A percentile compares a stretch with the other conserved stretches of the same genome.
Evolutionary conservation across 2,113 vertebrate genomes (phyloP).

Genomic region (Malaclemys terrapin): DNA sequence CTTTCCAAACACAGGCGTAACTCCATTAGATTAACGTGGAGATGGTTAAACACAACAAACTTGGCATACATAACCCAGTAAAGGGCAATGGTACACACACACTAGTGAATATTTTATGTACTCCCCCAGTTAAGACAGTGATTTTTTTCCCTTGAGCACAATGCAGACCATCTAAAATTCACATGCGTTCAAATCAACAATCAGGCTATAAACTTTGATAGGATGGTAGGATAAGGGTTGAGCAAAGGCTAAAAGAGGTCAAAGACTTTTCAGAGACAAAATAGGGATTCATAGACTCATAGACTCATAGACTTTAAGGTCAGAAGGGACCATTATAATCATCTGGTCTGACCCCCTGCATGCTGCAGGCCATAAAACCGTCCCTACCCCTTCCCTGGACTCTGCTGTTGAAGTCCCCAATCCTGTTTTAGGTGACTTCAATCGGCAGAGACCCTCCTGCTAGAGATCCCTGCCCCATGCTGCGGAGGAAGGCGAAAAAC

Average conservation of each 20-base stretch:
- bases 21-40: not conserved
- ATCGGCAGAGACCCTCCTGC: too few species aligned
- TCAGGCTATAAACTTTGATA: not conserved
- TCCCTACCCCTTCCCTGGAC: too few species aligned
- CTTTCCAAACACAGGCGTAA: not conserved
- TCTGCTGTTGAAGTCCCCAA: too few species aligned
- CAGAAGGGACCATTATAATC: too few species aligned
- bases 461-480: too few species aligned
- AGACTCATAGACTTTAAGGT: too few species aligned
- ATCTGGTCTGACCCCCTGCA: too few species aligned
- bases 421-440: too few species aligned
- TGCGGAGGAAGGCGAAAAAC: too few species aligned
- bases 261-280: not conserved
- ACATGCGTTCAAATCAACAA: not conserved
- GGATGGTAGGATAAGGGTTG: not conserved
- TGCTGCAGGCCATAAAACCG: too few species aligned
- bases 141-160: not conserved
- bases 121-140: not conserved
- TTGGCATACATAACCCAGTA: not conserved
- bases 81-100: not conserved
- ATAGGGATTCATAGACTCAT: too few species aligned
- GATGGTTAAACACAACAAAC: not conserved
- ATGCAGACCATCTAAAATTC: not conserved
- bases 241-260: not conserved
- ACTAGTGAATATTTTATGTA: not conserved